Conservation (phyloP, 1,140 invertebrate species). For the Zeugodacus cucurbitae region DNA sequence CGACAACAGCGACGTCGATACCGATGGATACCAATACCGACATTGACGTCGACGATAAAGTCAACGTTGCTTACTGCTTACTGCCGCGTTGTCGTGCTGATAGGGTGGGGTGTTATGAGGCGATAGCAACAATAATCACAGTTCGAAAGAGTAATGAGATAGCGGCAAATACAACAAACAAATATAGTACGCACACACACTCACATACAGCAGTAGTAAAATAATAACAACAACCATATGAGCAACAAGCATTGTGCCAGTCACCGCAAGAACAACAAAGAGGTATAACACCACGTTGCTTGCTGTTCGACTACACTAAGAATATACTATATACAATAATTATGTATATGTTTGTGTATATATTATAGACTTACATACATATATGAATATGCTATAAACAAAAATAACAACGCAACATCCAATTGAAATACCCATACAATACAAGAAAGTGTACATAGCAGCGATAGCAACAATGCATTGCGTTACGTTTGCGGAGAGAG, state of each 20-base stretch:
- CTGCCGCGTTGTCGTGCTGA: background rate
- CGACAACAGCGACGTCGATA: background rate
- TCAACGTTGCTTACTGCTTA: too few species aligned
- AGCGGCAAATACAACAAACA: conserved; percentile 27
- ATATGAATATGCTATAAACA: background rate
- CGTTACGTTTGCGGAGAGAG: background rate
- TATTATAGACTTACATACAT: background rate
- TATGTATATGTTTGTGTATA: background rate
- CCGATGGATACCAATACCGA: background rate
- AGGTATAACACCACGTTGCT: background rate
- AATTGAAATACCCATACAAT: conserved; percentile 26
- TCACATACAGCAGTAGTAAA: background rate
- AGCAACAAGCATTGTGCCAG: conserved; percentile 14
- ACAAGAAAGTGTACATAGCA: background rate
- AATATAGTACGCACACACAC: background rate
- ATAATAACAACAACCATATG: background rate
- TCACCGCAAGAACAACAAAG: background rate
- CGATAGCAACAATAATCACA: conserved; percentile 33
- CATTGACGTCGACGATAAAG: too few species aligned
- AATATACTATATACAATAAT: background rate
- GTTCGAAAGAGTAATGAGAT: conserved; percentile 38
- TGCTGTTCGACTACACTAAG: background rate
- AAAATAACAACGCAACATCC: background rate
- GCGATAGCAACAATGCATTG: background rate
- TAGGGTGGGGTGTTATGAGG: conserved; percentile 26